These are phyloP conservation scores for Drosophila seguyi DNA, from an alignment of 1,140 invertebrate genomes.

Conservation along the genomic window DNA sequence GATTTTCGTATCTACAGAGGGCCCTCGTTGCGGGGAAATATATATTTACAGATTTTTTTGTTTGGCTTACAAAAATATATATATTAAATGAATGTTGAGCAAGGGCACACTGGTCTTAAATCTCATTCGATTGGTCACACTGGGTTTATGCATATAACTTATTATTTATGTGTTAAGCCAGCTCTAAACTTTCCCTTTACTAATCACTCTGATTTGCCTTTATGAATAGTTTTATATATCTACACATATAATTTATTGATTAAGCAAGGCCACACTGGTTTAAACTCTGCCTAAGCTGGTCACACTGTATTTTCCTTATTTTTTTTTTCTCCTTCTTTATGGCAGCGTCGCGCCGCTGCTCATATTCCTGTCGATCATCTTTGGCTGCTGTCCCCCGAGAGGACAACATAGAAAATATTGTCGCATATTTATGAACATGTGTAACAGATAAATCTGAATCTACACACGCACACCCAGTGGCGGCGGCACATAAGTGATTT, in stretches of 20 bases:
- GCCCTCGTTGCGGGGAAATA: background rate
- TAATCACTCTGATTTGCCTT: too few species aligned
- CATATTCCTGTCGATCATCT: conserved; percentile 49
- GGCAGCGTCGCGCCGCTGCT: conserved; percentile 1
- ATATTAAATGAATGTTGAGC: too few species aligned
- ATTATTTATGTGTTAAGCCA: background rate
- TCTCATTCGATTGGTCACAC: background rate
- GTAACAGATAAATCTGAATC: conserved; percentile 79
- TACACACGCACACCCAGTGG: conserved; percentile 15
- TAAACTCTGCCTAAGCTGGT: background rate
- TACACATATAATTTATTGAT: too few species aligned
- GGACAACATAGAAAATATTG: conserved; percentile 72
- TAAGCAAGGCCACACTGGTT: background rate
- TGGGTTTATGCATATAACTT: too few species aligned
- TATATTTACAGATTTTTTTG: background rate
- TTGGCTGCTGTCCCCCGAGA: conserved; percentile 33
- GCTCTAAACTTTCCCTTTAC: too few species aligned
- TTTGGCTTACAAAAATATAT: background rate
- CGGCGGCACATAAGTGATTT: conserved; percentile 68
- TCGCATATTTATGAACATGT: conserved; percentile 84
- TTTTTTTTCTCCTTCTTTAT: background rate
- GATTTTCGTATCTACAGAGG: conserved; percentile 18
- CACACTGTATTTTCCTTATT: background rate
- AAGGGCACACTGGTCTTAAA: background rate
- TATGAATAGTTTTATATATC: too few species aligned